Percentiles rank a stretch among this genome's conserved stretches.
phyloP scores from a whole-genome alignment of 2,113 vertebrate species.

The Aythya baeri region DNA sequence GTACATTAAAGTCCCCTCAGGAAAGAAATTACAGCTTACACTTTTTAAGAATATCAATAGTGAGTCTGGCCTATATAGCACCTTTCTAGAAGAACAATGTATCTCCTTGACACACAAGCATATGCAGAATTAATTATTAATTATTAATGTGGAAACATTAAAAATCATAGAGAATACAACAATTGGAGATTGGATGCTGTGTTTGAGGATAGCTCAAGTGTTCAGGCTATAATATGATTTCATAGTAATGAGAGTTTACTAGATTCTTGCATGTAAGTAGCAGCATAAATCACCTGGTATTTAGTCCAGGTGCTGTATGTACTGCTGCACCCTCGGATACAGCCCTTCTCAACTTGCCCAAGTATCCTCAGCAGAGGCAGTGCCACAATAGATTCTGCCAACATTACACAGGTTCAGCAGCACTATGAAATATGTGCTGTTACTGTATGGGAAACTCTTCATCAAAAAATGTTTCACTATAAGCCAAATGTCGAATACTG shows the following conservation, averaged over 20 bases:
- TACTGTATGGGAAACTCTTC: neutral
- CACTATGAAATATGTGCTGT: neutral
- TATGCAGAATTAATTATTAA: neutral
- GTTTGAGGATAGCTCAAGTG: neutral
- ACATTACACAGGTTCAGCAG: neutral
- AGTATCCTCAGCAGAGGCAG: neutral
- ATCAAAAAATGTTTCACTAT: neutral
- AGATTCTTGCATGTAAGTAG: neutral
- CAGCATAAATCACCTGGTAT: neutral
- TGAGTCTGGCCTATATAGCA: neutral
- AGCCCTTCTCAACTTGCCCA: neutral
- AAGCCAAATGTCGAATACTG: fast-evolving
- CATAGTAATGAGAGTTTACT: neutral
- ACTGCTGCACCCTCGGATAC: neutral
- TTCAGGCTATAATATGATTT: neutral
- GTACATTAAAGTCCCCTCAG: neutral
- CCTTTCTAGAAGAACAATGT: neutral
- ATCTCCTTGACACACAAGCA: neutral
- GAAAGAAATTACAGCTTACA: neutral
- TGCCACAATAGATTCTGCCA: neutral
- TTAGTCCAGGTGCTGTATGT: neutral
- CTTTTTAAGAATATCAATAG: neutral
- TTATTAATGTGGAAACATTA: neutral
- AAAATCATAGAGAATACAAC: neutral
- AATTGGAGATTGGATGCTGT: neutral